phyloP scores from a whole-genome alignment of 2,888 invertebrate species.

The Sympetrum striolatum region DNA sequence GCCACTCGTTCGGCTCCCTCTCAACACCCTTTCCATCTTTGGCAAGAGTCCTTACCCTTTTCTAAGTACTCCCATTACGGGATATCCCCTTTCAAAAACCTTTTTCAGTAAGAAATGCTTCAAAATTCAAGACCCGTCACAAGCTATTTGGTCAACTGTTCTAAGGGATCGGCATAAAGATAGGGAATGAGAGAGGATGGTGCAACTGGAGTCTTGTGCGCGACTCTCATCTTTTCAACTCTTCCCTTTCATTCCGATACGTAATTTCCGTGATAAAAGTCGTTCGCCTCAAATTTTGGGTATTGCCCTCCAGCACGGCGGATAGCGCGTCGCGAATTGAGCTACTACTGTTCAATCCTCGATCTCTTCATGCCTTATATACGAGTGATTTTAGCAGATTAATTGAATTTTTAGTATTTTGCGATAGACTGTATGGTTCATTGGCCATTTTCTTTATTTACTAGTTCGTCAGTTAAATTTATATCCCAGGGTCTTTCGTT shows the following conservation, averaged over 20 bases:
- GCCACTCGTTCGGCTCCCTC: neutral
- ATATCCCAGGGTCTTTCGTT: too few relatives aligned
- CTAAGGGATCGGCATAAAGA: neutral
- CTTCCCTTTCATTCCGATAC: neutral
- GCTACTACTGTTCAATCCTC: neutral
- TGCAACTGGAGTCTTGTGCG: neutral
- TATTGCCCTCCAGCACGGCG: neutral
- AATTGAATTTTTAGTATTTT: neutral
- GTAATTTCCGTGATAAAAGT: neutral
- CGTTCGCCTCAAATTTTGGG: too few relatives aligned
- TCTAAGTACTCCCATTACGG: neutral
- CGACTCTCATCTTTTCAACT: neutral
- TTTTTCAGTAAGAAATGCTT: neutral
- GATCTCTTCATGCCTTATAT: neutral
- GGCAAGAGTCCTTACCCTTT: neutral
- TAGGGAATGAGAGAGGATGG: neutral
- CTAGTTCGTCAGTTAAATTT: neutral
- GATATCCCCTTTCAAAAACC: constrained; percentile 10
- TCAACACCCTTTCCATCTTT: neutral
- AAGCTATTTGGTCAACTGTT: neutral
- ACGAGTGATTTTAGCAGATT: neutral
- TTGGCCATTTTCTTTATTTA: neutral
- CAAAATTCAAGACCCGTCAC: constrained; percentile 22
- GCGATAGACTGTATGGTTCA: neutral
- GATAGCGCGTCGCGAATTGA: constrained; percentile 2